Evolutionary conservation across 1,140 invertebrate species (phyloP).

Genomic region (Drosophila albomicans): DNA sequence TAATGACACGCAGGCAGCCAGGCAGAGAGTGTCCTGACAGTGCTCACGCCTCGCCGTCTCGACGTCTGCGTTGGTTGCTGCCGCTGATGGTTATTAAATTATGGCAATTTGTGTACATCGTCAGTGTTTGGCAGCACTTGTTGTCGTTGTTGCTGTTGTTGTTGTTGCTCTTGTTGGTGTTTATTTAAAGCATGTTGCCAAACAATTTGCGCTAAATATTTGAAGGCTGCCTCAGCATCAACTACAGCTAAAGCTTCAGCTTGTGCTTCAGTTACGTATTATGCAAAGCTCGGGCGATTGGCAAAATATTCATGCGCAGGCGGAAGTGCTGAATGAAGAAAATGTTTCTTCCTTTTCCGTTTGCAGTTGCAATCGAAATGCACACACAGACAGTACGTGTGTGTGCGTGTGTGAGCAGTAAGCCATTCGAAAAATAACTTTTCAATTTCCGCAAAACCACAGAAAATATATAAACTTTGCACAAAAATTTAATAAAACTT

Average conservation of each 20-base stretch:
- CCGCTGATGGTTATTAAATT: constrained; percentile 82
- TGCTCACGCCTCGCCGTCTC: neutral
- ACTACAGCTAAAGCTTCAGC: neutral
- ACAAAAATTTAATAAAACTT: constrained; percentile 84
- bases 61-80: constrained; percentile 42
- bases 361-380: constrained; percentile 61
- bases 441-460: constrained; percentile 84
- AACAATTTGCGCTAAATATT: constrained; percentile 77
- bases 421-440: constrained; percentile 82
- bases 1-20: constrained; percentile 75
- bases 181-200: constrained; percentile 80
- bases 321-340: constrained; percentile 77
- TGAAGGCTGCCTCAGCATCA: constrained; percentile 21
- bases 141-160: constrained; percentile 67
- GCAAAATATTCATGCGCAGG: constrained; percentile 65
- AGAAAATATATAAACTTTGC: constrained; percentile 84
- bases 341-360: constrained; percentile 81
- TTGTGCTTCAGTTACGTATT: constrained; percentile 45
- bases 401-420: constrained; percentile 54
- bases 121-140: constrained; percentile 38
- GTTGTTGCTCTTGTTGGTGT: constrained; percentile 64
- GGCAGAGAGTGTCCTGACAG: constrained; percentile 14
- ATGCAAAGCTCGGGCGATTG: constrained; percentile 60
- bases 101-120: constrained; percentile 81
- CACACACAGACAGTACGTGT: constrained; percentile 17